phyloP scores from a whole-genome alignment of 92 coral and sea anemone genomes.

The Epizoanthus illoricatus region DNA sequence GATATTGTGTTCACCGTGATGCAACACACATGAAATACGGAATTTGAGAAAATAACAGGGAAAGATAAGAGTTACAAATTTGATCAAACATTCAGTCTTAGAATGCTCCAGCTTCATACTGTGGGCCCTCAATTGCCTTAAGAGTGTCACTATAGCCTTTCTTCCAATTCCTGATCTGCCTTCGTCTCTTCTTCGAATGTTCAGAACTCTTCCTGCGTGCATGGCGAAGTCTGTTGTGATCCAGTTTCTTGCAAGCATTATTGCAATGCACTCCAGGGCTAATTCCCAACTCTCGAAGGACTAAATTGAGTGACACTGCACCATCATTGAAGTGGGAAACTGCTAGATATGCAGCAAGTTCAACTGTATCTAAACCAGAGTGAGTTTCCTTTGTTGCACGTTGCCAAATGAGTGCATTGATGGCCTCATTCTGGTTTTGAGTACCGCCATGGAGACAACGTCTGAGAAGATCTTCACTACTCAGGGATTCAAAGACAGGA shows the following conservation, averaged over 20 bases:
- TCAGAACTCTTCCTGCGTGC: conserved; percentile 45
- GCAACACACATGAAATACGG: too few species aligned
- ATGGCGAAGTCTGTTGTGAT: conserved; percentile 46
- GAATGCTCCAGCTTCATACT: too few species aligned
- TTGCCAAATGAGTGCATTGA: conserved; percentile 73
- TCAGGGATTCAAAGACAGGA: conserved; percentile 45
- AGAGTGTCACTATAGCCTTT: too few species aligned
- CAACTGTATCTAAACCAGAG: conserved; percentile 52
- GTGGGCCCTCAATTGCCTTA: too few species aligned
- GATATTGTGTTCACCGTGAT: too few species aligned
- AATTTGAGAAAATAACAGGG: too few species aligned
- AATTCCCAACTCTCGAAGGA: conserved; percentile 53
- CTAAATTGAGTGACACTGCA: too few species aligned
- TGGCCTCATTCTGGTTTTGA: conserved; percentile 68
- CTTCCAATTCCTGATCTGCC: too few species aligned
- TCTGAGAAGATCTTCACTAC: conserved; percentile 29
- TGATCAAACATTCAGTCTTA: too few species aligned
- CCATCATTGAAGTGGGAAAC: too few species aligned
- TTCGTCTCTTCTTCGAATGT: too few species aligned
- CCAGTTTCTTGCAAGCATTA: conserved; percentile 34
- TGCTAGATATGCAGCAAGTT: conserved; percentile 50
- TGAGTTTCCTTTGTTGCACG: conserved; percentile 63
- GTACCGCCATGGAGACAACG: conserved; percentile 59
- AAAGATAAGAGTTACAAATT: too few species aligned
- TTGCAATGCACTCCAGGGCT: conserved; percentile 39